phyloP scores from a whole-genome alignment of 1,140 invertebrate genomes.

The Danaus plexippus region DNA sequence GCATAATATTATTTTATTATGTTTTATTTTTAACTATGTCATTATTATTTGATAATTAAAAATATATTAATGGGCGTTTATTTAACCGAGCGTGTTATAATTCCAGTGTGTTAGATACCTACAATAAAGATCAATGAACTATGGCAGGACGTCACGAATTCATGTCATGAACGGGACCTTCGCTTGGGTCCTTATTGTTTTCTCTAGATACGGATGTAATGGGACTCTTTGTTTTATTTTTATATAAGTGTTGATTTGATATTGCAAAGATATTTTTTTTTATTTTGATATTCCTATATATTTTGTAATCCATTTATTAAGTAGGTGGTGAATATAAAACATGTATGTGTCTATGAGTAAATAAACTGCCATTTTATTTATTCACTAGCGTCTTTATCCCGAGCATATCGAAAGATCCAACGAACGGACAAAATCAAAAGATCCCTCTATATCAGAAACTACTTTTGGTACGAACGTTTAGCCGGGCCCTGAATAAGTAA shows the following conservation, averaged over 20 bases:
- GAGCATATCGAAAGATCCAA: neutral
- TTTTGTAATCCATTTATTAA: too few relatives aligned
- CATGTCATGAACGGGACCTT: slow-evolving; percentile 26
- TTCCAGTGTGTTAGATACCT: slow-evolving; percentile 14
- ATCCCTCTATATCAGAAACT: slow-evolving; percentile 15
- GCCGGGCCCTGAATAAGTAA: slow-evolving; percentile 15
- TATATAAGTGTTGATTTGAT: neutral
- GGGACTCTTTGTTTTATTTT: slow-evolving; percentile 6
- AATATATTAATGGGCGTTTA: too few relatives aligned
- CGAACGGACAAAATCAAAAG: slow-evolving; percentile 3
- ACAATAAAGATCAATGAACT: slow-evolving; percentile 30
- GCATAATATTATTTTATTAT: too few relatives aligned
- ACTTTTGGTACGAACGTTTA: slow-evolving; percentile 13
- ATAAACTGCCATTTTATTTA: too few relatives aligned
- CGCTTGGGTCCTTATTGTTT: slow-evolving; percentile 27
- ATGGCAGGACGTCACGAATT: slow-evolving; percentile 24
- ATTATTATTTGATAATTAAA: too few relatives aligned
- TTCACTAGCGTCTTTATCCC: neutral
- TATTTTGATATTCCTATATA: too few relatives aligned
- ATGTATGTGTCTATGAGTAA: too few relatives aligned
- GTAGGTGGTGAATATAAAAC: too few relatives aligned
- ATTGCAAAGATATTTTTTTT: too few relatives aligned
- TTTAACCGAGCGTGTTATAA: too few relatives aligned
- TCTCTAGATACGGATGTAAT: slow-evolving; percentile 13
- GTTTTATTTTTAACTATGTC: too few relatives aligned